These are phyloP conservation scores for Planiliza haematocheilus DNA, from an alignment of 2,113 vertebrate species.

Conservation along the genomic window DNA sequence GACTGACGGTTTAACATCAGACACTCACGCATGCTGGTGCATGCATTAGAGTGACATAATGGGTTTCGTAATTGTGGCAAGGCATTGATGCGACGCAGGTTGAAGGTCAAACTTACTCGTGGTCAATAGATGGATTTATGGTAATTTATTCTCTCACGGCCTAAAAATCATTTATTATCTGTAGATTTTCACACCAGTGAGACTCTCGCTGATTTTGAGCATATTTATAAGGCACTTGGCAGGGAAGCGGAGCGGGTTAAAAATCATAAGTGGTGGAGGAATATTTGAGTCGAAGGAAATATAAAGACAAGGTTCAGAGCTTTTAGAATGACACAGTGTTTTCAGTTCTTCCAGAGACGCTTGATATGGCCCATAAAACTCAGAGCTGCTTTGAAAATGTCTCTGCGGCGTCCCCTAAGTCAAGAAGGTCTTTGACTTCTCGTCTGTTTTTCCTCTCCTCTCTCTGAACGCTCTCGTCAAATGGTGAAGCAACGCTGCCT, in stretches of 20 bases:
- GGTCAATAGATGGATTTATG: neutral
- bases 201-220: neutral
- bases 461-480: neutral
- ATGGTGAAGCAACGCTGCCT: slow-evolving; percentile 5
- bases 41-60: slow-evolving; percentile 26
- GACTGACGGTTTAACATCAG: slow-evolving; percentile 19
- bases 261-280: neutral
- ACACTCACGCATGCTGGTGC: slow-evolving; percentile 20
- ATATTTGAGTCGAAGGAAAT: neutral
- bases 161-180: neutral
- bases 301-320: neutral
- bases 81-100: slow-evolving; percentile 3
- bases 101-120: slow-evolving; percentile 31
- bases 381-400: neutral
- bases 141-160: slow-evolving; percentile 1
- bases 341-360: slow-evolving; percentile 6
- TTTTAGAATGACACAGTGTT: slow-evolving; percentile 44
- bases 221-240: neutral
- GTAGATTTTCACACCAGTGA: neutral
- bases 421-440: slow-evolving; percentile 15
- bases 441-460: slow-evolving; percentile 3
- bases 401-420: slow-evolving; percentile 27
- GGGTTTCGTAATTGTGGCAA: slow-evolving; percentile 18
- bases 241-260: neutral
- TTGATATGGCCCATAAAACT: slow-evolving; percentile 15